A percentile compares a stretch with the other conserved stretches of the same genome.
phyloP scores from a whole-genome alignment of 92 coral and sea anemone species.

The Siderastrea radians region DNA sequence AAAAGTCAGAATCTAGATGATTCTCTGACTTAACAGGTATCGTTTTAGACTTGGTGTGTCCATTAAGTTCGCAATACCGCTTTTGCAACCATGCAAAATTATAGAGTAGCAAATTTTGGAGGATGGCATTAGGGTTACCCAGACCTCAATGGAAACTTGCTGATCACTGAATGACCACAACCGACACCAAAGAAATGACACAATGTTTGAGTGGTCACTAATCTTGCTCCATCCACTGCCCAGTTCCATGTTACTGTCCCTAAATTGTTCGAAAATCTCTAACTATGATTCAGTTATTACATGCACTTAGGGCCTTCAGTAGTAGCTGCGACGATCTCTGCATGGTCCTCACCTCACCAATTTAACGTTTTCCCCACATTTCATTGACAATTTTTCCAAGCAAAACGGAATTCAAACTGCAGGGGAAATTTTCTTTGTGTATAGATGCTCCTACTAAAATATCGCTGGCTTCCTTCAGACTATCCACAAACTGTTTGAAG shows the following conservation, averaged over 20 bases:
- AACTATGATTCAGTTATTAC: constrained; percentile 4
- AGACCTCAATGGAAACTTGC: constrained; percentile 36
- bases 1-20: constrained; percentile 16
- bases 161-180: constrained; percentile 30
- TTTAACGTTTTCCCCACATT: constrained; percentile 43
- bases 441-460: constrained; percentile 21
- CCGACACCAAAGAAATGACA: constrained; percentile 26
- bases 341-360: constrained; percentile 29
- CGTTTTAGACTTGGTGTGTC: not conserved
- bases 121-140: constrained; percentile 22
- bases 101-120: constrained; percentile 25
- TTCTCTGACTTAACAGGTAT: constrained; percentile 22
- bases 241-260: constrained; percentile 32
- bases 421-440: constrained; percentile 37
- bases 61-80: constrained; percentile 20
- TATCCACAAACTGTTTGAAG: constrained; percentile 18
- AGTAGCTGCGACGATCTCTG: constrained; percentile 22
- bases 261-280: constrained; percentile 37
- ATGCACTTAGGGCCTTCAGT: not conserved
- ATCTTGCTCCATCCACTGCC: constrained; percentile 51
- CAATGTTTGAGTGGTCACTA: constrained; percentile 24
- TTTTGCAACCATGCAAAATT: constrained; percentile 43
- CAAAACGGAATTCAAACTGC: constrained; percentile 28
- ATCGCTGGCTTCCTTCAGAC: constrained; percentile 26
- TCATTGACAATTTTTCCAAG: constrained; percentile 39